phyloP scores from a whole-genome alignment of 1,140 invertebrate species.

The Trachymyrmex septentrionalis region DNA sequence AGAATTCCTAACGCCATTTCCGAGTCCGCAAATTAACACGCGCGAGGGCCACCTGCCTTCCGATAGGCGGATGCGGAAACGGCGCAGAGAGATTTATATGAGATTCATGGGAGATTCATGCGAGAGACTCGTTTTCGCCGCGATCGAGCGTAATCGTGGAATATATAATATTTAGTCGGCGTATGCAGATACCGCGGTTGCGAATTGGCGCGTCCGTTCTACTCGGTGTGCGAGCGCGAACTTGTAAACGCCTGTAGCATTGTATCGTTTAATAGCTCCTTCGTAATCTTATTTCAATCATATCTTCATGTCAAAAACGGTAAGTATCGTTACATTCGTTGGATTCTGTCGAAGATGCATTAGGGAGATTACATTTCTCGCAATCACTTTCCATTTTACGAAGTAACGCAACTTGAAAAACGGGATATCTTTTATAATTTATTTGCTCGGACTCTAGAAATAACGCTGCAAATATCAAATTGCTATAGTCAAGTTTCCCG shows the following conservation, averaged over 20 bases:
- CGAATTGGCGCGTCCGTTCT: conserved; percentile 65
- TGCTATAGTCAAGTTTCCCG: no score
- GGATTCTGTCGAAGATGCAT: not conserved
- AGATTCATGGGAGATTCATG: conserved; percentile 43
- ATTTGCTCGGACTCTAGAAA: no score
- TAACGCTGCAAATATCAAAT: no score
- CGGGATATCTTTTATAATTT: not conserved
- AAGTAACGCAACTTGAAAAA: not conserved
- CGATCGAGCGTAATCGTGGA: conserved; percentile 41
- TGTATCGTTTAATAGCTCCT: conserved; percentile 36
- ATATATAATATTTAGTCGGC: conserved; percentile 52
- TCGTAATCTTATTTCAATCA: conserved; percentile 50
- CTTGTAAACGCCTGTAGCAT: not conserved
- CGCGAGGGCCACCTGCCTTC: conserved; percentile 52
- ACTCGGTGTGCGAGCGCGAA: conserved; percentile 12
- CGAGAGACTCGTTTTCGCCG: conserved; percentile 44
- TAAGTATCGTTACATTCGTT: conserved; percentile 28
- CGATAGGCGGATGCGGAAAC: conserved; percentile 61
- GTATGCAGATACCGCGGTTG: conserved; percentile 23
- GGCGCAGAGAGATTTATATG: conserved; percentile 27
- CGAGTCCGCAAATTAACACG: conserved; percentile 59
- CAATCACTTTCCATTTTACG: not conserved
- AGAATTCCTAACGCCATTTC: conserved; percentile 30
- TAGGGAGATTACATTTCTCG: not conserved
- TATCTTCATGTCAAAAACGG: not conserved